Base-by-base conservation (phyloP, 2,113 vertebrate species). In the Vidua chalybeata region DNA sequence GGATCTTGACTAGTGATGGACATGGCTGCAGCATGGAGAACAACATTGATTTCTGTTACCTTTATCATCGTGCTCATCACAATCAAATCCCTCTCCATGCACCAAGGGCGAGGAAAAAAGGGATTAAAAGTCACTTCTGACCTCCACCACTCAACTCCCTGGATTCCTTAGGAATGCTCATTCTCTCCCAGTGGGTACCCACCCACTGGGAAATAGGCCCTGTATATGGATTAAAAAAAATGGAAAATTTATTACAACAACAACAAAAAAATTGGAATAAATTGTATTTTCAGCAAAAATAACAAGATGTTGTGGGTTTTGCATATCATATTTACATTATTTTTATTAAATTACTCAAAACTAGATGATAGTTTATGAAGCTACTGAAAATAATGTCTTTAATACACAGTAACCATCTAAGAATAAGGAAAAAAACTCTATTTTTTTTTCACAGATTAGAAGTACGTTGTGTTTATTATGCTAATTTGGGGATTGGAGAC, bases 401-500 rank as follows among this genome's bases (percentile, higher is more conserved):
- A 93, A 74, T 71, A 46, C 13, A 41, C 21, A 84, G 9, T 24
- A 73, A 61, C 15, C 18, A 24, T 13, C 7, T 52, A 80, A 77
- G 33, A 56, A 69, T 27, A 73, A 91, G 56, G 13, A 13, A 63
- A 51, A 84, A 54, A 24, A 1, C 0, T 1, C 6, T 9, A 10
- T 6, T 84, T 88, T 88, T 88, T 35, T 89, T 63, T 74, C n/a
- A 64, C 61, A 67, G 61, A 72, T 82, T 55, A 84, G 55, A 66
- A 91, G 8, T 73, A 69, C 4, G 4, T 66, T 75, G 49, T 77
- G 28, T 69, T 91, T 93, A 63, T 91, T 91, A 81, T 73, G 64
- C 37, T 91, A 82, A 95, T 90, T 61, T 62, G 68, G 41, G 31
- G n/a, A 92, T 83, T 83, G 77, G 80, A 94, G 37, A 95, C 46